Percentiles rank a stretch among this genome's conserved stretches.
Conservation (phyloP, 2,888 invertebrate species). For the Drosophila colorata region DNA sequence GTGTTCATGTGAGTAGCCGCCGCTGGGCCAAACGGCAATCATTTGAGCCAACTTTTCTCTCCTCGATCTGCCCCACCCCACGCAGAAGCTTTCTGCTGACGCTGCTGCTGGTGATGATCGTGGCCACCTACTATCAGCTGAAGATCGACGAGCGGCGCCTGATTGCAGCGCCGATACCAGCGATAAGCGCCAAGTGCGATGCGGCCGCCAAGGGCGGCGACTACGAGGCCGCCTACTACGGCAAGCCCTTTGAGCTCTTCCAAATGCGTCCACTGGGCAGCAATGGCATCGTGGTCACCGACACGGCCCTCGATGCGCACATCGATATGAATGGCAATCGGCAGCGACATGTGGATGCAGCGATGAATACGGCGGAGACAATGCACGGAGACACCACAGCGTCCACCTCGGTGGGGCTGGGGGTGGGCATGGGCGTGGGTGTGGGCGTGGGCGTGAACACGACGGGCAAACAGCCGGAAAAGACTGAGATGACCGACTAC, state of each 20-base stretch:
- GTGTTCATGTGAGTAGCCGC: slow-evolving; percentile 88
- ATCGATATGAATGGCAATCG: slow-evolving; percentile 81
- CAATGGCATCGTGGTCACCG: slow-evolving; percentile 76
- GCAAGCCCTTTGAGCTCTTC: slow-evolving; percentile 83
- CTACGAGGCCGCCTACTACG: slow-evolving; percentile 68
- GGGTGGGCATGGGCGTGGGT: not conserved
- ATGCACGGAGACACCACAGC: slow-evolving; percentile 28
- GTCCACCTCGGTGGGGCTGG: slow-evolving; percentile 38
- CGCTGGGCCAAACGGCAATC: too few species aligned
- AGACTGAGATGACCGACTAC: slow-evolving; percentile 73
- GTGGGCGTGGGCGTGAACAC: not conserved
- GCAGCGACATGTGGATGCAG: slow-evolving; percentile 34
- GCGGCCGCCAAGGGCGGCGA: slow-evolving; percentile 75
- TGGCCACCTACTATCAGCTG: slow-evolving; percentile 89
- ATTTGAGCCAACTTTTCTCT: not conserved
- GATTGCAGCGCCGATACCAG: slow-evolving; percentile 63
- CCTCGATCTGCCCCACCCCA: not conserved
- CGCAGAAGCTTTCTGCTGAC: slow-evolving; percentile 78
- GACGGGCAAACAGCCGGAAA: slow-evolving; percentile 35
- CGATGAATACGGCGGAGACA: slow-evolving; percentile 13
- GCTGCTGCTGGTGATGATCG: slow-evolving; percentile 85
- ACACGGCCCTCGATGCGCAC: slow-evolving; percentile 58
- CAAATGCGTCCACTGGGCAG: slow-evolving; percentile 83
- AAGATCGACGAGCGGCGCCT: slow-evolving; percentile 82
- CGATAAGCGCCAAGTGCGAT: slow-evolving; percentile 80